Base-by-base conservation (phyloP, 2,113 vertebrate species). In the Laterallus jamaicensis region DNA sequence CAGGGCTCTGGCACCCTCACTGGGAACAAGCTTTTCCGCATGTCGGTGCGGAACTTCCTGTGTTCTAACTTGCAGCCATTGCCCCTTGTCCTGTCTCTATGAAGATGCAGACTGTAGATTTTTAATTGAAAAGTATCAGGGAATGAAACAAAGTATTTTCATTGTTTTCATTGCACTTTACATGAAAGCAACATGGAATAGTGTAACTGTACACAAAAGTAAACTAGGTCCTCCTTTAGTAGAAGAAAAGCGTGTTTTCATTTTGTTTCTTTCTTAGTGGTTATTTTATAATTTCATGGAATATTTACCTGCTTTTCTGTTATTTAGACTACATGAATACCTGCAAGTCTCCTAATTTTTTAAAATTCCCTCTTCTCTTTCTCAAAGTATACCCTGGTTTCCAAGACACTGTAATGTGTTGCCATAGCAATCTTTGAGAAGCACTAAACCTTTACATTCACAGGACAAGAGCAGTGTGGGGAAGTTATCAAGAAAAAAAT, bases 341-440 rank as follows among this genome's bases (percentile, higher is more conserved):
- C 58, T 82, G 55, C 24, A 89, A 50, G 47, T 21, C 58, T 64
- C 56, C 75, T 81, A 35, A 25, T 31, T 86, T 90, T 86, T 90
- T 37, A 52, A 82, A 94, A 74, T 52, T 74, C 37, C 42, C 32
- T 86, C 66, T 81, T 56, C n/a, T 80, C 20, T 79, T 77, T 82
- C 67, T 59, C 49, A 50, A 79, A 88, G 54, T 68, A 42, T 31
- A 78, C 26, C 28, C 39, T 84, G 50, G 63, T 71, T 73, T 70
- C 82, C 63, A 63, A 81, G 62, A 40, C 39, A 52, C 5, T 26
- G 42, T 29, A 87, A 44, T 5, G 24, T 28, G 71, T 95, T 90
- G 44, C 77, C 70, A 88, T 90, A 93, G 93, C 58, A 94, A 79
- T 84, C 69, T 88, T 87, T 49, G 39, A 77, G 81, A 40, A 93